These are phyloP conservation scores for Stictocephala bisonia DNA, from an alignment of 2,888 invertebrate species.

Conservation along the genomic window DNA sequence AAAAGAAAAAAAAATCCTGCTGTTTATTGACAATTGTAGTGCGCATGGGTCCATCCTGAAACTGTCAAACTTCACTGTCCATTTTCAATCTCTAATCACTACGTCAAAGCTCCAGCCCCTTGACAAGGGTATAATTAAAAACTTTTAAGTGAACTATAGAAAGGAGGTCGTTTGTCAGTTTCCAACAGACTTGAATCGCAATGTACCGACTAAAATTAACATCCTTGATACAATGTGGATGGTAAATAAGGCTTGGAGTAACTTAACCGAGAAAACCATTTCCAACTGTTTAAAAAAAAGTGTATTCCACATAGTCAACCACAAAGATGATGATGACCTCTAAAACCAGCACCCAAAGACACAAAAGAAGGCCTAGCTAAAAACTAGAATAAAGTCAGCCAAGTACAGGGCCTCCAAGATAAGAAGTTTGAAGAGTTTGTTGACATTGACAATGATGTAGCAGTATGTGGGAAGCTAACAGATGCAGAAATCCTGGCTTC, in stretches of 20 bases:
- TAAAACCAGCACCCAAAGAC: not conserved
- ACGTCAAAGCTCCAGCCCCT: constrained; percentile 45
- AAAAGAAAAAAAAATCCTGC: constrained; percentile 21
- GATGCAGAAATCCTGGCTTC: no score
- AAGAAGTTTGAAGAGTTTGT: not conserved
- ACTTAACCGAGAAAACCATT: not conserved
- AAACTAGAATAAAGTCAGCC: not conserved
- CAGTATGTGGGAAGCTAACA: no score
- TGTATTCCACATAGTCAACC: not conserved
- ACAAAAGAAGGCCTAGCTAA: not conserved
- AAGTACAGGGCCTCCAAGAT: not conserved
- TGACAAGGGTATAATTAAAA: constrained; percentile 53
- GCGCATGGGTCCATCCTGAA: constrained; percentile 19
- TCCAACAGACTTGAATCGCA: constrained; percentile 8
- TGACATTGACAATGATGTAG: no score
- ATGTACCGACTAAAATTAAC: not conserved
- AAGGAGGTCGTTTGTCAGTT: constrained; percentile 49
- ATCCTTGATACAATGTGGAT: not conserved
- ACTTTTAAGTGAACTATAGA: constrained; percentile 46
- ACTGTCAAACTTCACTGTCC: constrained; percentile 25
- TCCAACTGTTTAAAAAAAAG: not conserved
- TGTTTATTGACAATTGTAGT: constrained; percentile 44
- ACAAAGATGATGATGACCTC: not conserved
- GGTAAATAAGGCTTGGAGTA: not conserved
- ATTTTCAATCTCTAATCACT: constrained; percentile 27